Evolutionary conservation across 2,113 vertebrate species (phyloP).

Genomic region (Odobenus rosmarus): DNA sequence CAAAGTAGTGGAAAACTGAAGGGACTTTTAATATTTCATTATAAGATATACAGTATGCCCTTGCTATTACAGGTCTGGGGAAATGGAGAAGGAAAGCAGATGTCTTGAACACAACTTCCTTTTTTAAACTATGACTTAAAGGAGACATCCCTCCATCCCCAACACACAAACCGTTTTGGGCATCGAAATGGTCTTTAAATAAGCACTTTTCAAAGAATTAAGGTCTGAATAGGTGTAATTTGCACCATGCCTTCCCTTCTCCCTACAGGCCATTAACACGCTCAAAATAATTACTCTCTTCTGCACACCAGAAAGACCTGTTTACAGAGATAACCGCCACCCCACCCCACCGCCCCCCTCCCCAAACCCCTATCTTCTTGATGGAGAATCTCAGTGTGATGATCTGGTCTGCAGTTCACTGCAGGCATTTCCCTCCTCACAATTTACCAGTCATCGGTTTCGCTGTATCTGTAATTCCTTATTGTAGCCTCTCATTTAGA

Average conservation of each 20-base stretch:
- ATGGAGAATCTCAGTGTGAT: constrained; percentile 9
- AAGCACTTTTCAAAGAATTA: constrained; percentile 70
- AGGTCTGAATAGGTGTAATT: constrained; percentile 62
- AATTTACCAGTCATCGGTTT: constrained; percentile 9
- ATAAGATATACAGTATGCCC: neutral
- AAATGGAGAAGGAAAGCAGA: neutral
- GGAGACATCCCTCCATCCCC: neutral
- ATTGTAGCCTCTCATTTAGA: neutral
- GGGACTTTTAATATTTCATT: constrained; percentile 9
- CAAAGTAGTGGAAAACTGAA: constrained; percentile 29
- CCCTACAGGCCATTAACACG: neutral
- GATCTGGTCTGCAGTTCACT: constrained; percentile 70
- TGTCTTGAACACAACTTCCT: neutral
- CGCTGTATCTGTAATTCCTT: neutral
- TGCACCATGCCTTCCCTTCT: constrained; percentile 37
- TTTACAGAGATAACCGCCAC: neutral
- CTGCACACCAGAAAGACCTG: neutral
- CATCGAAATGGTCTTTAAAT: constrained; percentile 68
- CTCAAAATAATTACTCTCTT: constrained; percentile 34
- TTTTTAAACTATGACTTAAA: constrained; percentile 29
- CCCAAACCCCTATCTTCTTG: neutral
- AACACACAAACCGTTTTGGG: neutral
- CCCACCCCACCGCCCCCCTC: rapidly evolving
- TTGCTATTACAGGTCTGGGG: neutral
- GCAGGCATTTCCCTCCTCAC: constrained; percentile 66